Percentiles rank a stretch among this genome's conserved stretches.
Evolutionary conservation across 2,797 vertebrate genomes (phyloP).

Genomic region (Enteromius thamalakanensis): DNA sequence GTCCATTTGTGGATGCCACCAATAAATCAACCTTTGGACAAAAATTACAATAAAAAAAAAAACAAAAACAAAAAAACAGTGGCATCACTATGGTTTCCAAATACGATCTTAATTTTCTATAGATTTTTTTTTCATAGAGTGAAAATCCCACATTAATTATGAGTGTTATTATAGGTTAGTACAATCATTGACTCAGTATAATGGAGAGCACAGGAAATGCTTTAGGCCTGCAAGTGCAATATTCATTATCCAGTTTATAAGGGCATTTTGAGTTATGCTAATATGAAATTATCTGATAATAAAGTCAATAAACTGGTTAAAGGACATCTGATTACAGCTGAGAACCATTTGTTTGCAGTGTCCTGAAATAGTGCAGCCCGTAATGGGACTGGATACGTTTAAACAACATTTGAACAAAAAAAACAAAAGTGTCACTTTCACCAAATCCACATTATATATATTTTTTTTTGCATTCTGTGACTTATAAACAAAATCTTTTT

Average conservation of each 20-base stretch:
- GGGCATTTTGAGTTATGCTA: background rate
- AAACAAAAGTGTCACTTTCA: background rate
- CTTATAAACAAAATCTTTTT: background rate
- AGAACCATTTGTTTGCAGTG: background rate
- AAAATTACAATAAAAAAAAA: slow-evolving; percentile 25
- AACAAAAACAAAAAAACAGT: slow-evolving; percentile 1
- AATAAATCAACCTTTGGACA: slow-evolving; percentile 54
- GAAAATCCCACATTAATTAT: slow-evolving; percentile 13
- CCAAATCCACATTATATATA: background rate
- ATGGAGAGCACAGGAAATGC: slow-evolving; percentile 11
- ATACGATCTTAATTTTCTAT: background rate
- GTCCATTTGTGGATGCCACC: slow-evolving; percentile 63
- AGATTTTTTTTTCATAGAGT: background rate
- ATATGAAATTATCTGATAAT: background rate
- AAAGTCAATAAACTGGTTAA: slow-evolving; percentile 4
- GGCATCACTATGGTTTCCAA: slow-evolving; percentile 24
- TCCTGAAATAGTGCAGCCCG: slow-evolving; percentile 14
- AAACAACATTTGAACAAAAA: slow-evolving; percentile 9
- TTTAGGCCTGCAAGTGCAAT: slow-evolving; percentile 21
- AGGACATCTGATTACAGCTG: slow-evolving; percentile 1
- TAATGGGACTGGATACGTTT: background rate
- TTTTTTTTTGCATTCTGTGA: slow-evolving; percentile 16
- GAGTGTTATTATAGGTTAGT: slow-evolving; percentile 2
- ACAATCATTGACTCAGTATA: slow-evolving; percentile 17
- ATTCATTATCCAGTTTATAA: slow-evolving; percentile 33